Base-by-base conservation (phyloP, 2,888 invertebrate genomes). In the Drosophila ezoana region DNA sequence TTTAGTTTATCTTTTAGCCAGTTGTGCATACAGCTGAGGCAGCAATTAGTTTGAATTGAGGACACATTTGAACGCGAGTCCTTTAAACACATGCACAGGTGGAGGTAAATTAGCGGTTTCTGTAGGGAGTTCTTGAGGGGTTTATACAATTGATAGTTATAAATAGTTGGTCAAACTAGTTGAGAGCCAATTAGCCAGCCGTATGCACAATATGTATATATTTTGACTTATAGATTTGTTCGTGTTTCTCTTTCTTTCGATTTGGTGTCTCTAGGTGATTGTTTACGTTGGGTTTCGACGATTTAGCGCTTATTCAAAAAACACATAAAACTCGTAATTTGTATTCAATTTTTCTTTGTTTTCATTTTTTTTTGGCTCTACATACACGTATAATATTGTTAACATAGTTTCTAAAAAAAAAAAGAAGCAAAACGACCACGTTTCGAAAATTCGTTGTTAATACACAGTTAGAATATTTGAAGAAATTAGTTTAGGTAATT, bases 41-140 rank as follows among this genome's bases (percentile, higher is more conserved):
- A 13, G 14, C 48, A 70, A 33, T 43, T 33, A 11, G 40, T 13
- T 11, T 40, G 33, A 20, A 40, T 3, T n/a, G 32, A 20, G 28
- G 23, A 32, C 23, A 35, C 16, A 43, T 23, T 23, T 35, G 23
- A 16, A 16, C 10, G 14, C 32, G 33, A 6, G 40, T 57, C 16
- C 40, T 35, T 52, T 47, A 49, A 56, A 60, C 60, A 43, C 57
- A 51, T 70, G 76, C 58, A 56, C 75, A 76, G 71, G 56, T 57
- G 76, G 79, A 76, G 79, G 79, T 76, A 76, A 79, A 65, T 47
- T 76, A 70, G 61, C 72, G 79, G 76, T 65, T 66, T 14, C 48
- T 71, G 18, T 16, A 28, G 41, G 23, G 20, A 33, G 41, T 35
- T 43, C 40, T 38, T 33, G 23, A 9, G 51, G 38, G 49, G 47